A percentile compares a stretch with the other conserved stretches of the same genome.
These are phyloP conservation scores for Pagrus major DNA, from an alignment of 2,113 vertebrate genomes.

Conservation along the genomic window DNA sequence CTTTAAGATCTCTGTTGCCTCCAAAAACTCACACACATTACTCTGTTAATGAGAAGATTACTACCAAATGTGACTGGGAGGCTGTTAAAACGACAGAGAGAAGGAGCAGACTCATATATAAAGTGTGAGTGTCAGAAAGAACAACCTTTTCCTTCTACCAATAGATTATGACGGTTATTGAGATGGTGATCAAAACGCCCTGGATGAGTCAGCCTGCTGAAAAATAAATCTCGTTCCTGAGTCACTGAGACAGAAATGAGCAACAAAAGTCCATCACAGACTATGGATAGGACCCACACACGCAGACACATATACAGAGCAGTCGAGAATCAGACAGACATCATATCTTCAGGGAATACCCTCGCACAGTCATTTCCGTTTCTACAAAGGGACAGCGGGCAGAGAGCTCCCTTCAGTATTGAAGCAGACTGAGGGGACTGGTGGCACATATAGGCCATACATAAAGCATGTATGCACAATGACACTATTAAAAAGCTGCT, in stretches of 20 bases:
- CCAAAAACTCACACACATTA: neutral
- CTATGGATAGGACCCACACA: neutral
- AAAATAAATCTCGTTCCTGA: constrained; percentile 61
- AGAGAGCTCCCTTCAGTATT: constrained; percentile 2
- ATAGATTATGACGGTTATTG: constrained; percentile 47
- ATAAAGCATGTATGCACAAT: neutral
- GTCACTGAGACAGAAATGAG: constrained; percentile 61
- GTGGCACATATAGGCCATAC: constrained; percentile 7
- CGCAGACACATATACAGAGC: neutral
- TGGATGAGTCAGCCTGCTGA: constrained; percentile 46
- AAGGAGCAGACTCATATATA: neutral
- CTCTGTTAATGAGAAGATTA: neutral
- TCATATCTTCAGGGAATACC: constrained; percentile 27
- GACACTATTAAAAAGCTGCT: neutral
- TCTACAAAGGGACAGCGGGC: neutral
- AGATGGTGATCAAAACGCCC: constrained; percentile 41
- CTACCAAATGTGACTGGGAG: neutral
- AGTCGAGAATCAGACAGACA: constrained; percentile 1
- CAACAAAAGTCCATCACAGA: constrained; percentile 18
- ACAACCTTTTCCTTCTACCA: constrained; percentile 1
- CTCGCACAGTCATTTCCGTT: constrained; percentile 19
- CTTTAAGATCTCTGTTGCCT: neutral
- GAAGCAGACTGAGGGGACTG: neutral
- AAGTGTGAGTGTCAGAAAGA: neutral
- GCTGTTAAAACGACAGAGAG: neutral